Base-by-base conservation (phyloP, 2,797 vertebrate genomes). In the Myotis pilosus region DNA sequence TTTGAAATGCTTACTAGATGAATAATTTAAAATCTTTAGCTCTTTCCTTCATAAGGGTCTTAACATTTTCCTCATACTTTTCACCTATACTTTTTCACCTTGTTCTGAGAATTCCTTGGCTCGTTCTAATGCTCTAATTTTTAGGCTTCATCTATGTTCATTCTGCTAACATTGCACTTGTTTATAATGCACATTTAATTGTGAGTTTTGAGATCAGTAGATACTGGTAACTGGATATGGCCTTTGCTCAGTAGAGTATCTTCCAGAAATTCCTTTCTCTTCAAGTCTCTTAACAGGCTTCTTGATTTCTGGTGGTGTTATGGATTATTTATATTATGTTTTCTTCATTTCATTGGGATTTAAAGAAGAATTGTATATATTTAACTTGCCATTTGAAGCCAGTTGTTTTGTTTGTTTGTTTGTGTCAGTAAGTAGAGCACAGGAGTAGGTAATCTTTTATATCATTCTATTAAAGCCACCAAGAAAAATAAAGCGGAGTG, bases 281-380 rank as follows among this genome's bases (percentile, higher is more conserved):
- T 94, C 71, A 60, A 69, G 30, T 69, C 84, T 83, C 2, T 68
- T 87, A 94, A 88, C 57, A 89, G 33, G 36, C 30, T 71, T 28
- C 51, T 78, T 78, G 72, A 53, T 76, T 84, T 79, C 55, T 47
- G 83, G 9, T 72, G 49, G 76, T 55, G 44, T 55, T 89, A 74
- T 72, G 44, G 64, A 79, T 74, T 81, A 72, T 72, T 84, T 76
- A 25, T 74, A 74, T 60, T 66, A 17, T 80, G 22, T 85, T 68
- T 94, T 89, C 79, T 91, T 79, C 28, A 69, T 89, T 94, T 94
- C 41, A 75, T n/a, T 81, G 74, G n/a, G 60, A 89, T 76, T 75
- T 85, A 89, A 90, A 87, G 22, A 89, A 81, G 33, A 91, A 89
- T 57, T 91, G 20, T 62, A 20, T 82, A 23, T 81, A 76, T 94